Evolutionary conservation across 1,140 invertebrate genomes (phyloP).

Genomic region (Maconellicoccus hirsutus): DNA sequence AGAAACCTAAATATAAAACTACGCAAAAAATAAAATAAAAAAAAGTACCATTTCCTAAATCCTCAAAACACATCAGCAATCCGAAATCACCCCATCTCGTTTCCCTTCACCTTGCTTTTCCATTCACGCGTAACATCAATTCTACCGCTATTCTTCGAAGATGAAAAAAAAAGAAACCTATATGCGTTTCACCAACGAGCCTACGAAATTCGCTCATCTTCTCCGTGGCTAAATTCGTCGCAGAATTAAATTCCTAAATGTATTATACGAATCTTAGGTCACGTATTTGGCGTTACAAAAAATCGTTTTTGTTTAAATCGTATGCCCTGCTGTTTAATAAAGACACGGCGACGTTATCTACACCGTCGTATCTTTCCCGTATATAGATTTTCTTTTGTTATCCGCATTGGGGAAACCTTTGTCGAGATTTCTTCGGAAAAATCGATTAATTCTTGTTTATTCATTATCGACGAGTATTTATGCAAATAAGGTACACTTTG

Average conservation of each 20-base stretch:
- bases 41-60: no score
- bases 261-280: background rate
- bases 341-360: background rate
- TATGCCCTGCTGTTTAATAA: constrained; percentile 13
- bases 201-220: background rate
- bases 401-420: background rate
- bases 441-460: constrained; percentile 20
- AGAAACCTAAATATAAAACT: no score
- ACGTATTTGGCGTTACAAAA: background rate
- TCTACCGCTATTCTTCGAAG: no score
- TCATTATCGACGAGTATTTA: constrained; percentile 11
- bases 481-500: constrained; percentile 13
- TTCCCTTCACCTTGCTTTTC: no score
- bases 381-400: constrained; percentile 13
- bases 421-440: constrained; percentile 15
- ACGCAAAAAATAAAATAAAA: no score
- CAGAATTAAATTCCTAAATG: background rate
- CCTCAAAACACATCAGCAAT: no score
- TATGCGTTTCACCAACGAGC: background rate
- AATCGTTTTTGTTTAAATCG: constrained; percentile 7
- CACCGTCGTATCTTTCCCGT: background rate
- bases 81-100: no score
- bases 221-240: background rate
- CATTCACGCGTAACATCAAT: no score
- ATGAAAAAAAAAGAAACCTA: no score